These are phyloP conservation scores for Scelioninae gen. 2 DNA, from an alignment of 2,888 invertebrate species.

Conservation along the genomic window DNA sequence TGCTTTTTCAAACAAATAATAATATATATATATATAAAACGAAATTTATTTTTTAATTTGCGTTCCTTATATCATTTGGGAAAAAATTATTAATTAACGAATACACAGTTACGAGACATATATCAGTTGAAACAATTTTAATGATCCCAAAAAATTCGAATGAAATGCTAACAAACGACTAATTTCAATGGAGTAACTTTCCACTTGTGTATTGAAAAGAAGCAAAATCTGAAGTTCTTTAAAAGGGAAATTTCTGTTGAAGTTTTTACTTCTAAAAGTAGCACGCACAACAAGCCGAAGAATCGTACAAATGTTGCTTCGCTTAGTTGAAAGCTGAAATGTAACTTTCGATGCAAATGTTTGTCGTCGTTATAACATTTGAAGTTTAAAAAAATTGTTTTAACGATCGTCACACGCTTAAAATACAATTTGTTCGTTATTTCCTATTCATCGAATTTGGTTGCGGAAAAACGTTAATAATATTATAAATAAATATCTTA, in stretches of 20 bases:
- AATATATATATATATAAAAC: no score
- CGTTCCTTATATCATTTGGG: no score
- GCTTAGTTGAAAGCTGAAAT: constrained; percentile 10
- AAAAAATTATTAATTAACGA: no score
- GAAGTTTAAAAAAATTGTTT: constrained; percentile 6
- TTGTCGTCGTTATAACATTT: constrained; percentile 16
- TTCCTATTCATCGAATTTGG: constrained; percentile 6
- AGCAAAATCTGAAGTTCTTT: constrained; percentile 15
- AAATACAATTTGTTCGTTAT: constrained; percentile 11
- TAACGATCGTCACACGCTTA: constrained; percentile 3
- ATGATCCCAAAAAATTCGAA: not conserved
- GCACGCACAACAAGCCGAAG: constrained; percentile 22
- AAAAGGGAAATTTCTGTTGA: constrained; percentile 18
- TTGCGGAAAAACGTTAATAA: not conserved
- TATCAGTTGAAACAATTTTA: no score
- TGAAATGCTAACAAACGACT: not conserved
- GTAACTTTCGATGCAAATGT: constrained; percentile 22
- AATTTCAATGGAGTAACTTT: constrained; percentile 22
- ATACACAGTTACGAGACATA: no score
- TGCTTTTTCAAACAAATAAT: no score
- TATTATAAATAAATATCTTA: no score
- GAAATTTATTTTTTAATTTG: no score
- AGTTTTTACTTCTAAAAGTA: constrained; percentile 19
- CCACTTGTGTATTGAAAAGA: constrained; percentile 2
- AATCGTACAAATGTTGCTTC: constrained; percentile 16